These are phyloP conservation scores for Antitype chi DNA, from an alignment of 2,888 invertebrate genomes.

Conservation along the genomic window DNA sequence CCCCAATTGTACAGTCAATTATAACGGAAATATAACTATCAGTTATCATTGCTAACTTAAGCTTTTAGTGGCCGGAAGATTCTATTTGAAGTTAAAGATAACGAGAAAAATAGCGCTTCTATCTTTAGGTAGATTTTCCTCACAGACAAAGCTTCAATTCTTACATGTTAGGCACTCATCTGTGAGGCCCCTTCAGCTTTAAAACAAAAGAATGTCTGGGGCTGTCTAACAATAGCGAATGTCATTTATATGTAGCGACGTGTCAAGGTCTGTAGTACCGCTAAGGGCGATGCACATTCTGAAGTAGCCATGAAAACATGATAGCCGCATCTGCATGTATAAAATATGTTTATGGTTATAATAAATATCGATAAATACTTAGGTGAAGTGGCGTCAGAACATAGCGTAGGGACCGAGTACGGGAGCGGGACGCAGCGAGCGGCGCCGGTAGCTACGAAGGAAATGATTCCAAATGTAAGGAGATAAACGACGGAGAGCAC, in stretches of 20 bases:
- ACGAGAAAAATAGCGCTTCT: constrained; percentile 36
- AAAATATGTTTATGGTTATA: constrained; percentile 40
- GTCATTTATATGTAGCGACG: constrained; percentile 68
- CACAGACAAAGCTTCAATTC: constrained; percentile 60
- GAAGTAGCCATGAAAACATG: constrained; percentile 54
- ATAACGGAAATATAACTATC: constrained; percentile 30
- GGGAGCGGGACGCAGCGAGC: constrained; percentile 33
- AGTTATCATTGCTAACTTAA: constrained; percentile 12
- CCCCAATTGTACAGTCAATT: constrained; percentile 19
- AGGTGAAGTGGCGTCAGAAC: constrained; percentile 34
- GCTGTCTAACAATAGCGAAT: constrained; percentile 71
- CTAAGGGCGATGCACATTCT: constrained; percentile 59
- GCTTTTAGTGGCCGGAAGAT: constrained; percentile 4
- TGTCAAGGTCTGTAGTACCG: constrained; percentile 69
- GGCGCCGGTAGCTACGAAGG: constrained; percentile 44
- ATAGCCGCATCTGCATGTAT: constrained; percentile 29
- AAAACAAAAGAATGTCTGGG: constrained; percentile 73
- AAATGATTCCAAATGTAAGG: constrained; percentile 58
- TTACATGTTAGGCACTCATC: constrained; percentile 60
- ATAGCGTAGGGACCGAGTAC: constrained; percentile 29
- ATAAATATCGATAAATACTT: constrained; percentile 63
- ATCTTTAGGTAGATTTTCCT: constrained; percentile 39
- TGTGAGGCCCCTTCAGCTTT: constrained; percentile 61
- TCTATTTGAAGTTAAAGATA: constrained; percentile 46
- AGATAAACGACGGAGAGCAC: constrained; percentile 49